A percentile compares a stretch with the other conserved stretches of the same genome.
phyloP scores from a whole-genome alignment of 2,113 vertebrate species.

The Egretta garzetta region DNA sequence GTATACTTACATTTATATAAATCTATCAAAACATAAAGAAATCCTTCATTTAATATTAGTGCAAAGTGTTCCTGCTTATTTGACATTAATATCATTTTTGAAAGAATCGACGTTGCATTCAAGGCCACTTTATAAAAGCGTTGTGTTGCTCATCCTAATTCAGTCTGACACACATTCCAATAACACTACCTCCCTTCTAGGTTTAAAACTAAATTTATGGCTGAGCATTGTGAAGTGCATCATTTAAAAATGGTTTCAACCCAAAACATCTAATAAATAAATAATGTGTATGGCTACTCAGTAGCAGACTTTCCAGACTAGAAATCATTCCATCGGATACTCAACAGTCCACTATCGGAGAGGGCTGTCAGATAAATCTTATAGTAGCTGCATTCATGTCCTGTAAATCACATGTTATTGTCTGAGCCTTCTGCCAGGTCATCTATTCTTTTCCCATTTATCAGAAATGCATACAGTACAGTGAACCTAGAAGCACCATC shows the following conservation, averaged over 20 bases:
- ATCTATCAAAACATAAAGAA: conserved; percentile 69
- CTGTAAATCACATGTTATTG: conserved; percentile 99
- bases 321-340: conserved; percentile 95
- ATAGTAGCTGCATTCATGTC: conserved; percentile 92
- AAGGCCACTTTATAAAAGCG: conserved; percentile 84
- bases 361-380: conserved; percentile 95
- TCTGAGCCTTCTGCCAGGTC: conserved; percentile 95
- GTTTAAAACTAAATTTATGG: conserved; percentile 85
- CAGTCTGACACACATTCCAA: conserved; percentile 89
- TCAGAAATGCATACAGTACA: conserved; percentile 88
- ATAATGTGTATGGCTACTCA: conserved; percentile 87
- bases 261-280: conserved; percentile 96
- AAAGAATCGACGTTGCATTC: conserved; percentile 79
- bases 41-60: conserved; percentile 73
- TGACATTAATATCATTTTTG: conserved; percentile 86
- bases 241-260: conserved; percentile 89
- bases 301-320: conserved; percentile 85
- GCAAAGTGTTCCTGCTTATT: conserved; percentile 78
- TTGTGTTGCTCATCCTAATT: conserved; percentile 85
- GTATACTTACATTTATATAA: conserved; percentile 47
- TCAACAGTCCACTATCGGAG: conserved; percentile 88
- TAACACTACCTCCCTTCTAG: conserved; percentile 86
- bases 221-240: conserved; percentile 86
- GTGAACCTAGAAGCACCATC: conserved; percentile 73
- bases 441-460: conserved; percentile 96